A percentile compares a stretch with the other conserved stretches of the same genome.
Conservation (phyloP, 2,888 invertebrate species). For the Metopia argyrocephala region DNA sequence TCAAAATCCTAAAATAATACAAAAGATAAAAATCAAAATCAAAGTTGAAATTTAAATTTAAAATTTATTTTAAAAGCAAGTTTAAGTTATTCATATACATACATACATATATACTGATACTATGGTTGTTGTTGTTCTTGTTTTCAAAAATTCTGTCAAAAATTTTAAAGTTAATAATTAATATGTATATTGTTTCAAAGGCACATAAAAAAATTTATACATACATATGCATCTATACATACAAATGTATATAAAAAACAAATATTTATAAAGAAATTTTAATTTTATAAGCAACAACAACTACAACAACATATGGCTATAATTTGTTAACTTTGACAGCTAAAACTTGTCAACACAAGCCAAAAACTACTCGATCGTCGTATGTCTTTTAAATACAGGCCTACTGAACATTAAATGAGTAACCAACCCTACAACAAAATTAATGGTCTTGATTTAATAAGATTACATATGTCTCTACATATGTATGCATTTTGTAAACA, state of each 20-base stretch:
- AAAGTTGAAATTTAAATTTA: neutral
- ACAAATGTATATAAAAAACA: neutral
- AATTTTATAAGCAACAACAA: constrained; percentile 35
- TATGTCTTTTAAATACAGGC: no score
- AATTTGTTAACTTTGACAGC: constrained; percentile 65
- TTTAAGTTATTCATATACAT: neutral
- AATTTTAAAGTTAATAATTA: constrained; percentile 32
- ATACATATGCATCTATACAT: neutral
- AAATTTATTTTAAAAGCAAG: neutral
- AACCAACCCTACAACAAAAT: constrained; percentile 8
- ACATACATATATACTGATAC: no score
- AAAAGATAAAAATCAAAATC: constrained; percentile 1
- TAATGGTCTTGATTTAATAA: constrained; percentile 36
- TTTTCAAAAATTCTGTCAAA: constrained; percentile 38
- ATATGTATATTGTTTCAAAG: no score
- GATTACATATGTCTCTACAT: no score
- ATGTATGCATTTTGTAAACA: no score
- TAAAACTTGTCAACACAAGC: constrained; percentile 36
- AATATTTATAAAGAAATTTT: constrained; percentile 9
- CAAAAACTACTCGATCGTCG: no score
- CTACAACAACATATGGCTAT: constrained; percentile 72
- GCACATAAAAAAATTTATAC: constrained; percentile 31
- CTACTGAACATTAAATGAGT: no score
- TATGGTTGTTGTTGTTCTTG: neutral
- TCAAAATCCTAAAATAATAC: neutral